phyloP scores from a whole-genome alignment of 1,140 invertebrate genomes.

The Drosophila obscura region DNA sequence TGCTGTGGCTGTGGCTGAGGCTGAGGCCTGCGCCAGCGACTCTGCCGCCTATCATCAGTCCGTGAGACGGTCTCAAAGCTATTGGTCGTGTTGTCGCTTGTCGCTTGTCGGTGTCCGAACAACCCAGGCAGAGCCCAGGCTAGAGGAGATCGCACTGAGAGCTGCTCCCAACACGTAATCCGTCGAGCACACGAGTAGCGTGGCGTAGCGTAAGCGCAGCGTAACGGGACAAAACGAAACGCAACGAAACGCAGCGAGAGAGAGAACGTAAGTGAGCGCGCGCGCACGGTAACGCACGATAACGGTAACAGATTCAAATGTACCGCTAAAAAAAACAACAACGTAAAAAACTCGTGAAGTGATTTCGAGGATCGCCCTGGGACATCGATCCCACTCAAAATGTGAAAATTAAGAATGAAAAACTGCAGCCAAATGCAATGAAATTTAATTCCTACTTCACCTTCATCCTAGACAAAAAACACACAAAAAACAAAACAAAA shows the following conservation, averaged over 20 bases:
- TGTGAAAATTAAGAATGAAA: constrained; percentile 24
- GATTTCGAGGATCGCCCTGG: constrained; percentile 23
- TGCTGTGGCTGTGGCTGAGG: constrained; percentile 21
- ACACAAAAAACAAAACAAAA: neutral
- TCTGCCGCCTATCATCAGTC: constrained; percentile 79
- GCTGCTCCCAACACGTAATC: too few species aligned
- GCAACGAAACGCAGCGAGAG: neutral
- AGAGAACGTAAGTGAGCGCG: constrained; percentile 1
- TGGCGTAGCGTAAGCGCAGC: neutral
- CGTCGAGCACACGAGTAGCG: too few species aligned
- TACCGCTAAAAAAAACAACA: constrained; percentile 4
- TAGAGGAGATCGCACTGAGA: constrained; percentile 32
- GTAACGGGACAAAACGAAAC: constrained; percentile 31
- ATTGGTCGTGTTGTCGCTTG: constrained; percentile 83
- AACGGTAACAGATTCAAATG: constrained; percentile 50
- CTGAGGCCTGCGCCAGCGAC: constrained; percentile 71
- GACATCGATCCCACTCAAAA: constrained; percentile 8
- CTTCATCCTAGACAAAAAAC: constrained; percentile 16
- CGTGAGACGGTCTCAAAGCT: constrained; percentile 83
- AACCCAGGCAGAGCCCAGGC: constrained; percentile 37
- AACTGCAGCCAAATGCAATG: neutral
- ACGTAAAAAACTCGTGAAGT: constrained; percentile 10
- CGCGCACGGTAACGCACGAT: constrained; percentile 35
- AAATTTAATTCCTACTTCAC: constrained; percentile 25
- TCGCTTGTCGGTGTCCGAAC: constrained; percentile 74